Conservation (phyloP, 2,797 vertebrate genomes). For the Melopsittacus undulatus region DNA sequence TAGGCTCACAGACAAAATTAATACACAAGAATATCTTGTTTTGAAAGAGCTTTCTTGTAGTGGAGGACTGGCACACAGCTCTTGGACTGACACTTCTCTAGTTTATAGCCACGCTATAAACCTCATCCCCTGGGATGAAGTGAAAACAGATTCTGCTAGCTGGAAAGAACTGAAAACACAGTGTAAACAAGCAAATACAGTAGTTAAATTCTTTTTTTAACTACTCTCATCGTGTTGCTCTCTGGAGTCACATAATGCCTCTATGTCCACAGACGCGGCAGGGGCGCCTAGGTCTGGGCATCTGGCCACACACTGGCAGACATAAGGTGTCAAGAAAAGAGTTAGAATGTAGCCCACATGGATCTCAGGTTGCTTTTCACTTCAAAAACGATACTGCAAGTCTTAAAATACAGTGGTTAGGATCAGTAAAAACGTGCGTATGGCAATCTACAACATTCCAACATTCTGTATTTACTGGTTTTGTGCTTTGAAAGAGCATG, state of each 20-base stretch:
- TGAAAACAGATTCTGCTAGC: not conserved
- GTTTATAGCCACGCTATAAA: not conserved
- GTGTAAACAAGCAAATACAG: not conserved
- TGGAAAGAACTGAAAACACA: not conserved
- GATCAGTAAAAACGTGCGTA: not conserved
- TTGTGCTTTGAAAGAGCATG: not conserved
- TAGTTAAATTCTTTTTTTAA: not conserved
- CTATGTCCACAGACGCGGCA: fast-evolving
- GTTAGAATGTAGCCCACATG: not conserved
- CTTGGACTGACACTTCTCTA: not conserved
- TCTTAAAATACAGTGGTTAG: not conserved
- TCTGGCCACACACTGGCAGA: not conserved
- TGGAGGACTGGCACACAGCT: not conserved
- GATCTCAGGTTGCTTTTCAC: not conserved
- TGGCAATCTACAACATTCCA: not conserved
- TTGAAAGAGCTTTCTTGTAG: not conserved
- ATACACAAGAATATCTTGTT: not conserved
- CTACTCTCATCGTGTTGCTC: not conserved
- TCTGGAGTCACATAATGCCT: not conserved
- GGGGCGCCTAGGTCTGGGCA: not conserved
- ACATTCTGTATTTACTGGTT: not conserved
- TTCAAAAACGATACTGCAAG: not conserved
- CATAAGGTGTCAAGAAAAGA: not conserved
- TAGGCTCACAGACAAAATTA: not conserved
- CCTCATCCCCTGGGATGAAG: not conserved